Base-by-base conservation (phyloP, 2,888 invertebrate species). In the Cremastinae sp. region DNA sequence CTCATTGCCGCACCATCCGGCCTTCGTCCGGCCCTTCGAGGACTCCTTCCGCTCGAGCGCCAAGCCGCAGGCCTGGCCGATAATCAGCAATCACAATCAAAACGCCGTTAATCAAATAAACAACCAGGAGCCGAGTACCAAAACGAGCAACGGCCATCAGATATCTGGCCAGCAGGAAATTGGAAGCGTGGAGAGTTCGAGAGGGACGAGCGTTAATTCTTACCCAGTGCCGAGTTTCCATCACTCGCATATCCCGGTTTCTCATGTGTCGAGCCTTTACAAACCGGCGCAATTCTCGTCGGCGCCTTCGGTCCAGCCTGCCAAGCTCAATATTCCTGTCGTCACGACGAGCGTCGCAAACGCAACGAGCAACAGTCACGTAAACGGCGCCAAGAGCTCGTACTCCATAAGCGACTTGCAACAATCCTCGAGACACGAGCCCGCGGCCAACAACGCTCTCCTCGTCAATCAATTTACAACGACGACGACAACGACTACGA, bases 1-100 rank as follows among this genome's bases (percentile, higher is more conserved):
- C 28, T 45, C 64, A 38, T 7, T 41, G 7, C 14, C 64, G 1
- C 65, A 53, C 28, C 88, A 87, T 62, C 88, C 88, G 12, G 82
- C 87, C 8, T 90, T 90, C 68, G 90, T 90, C 16, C 83, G 90
- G 28, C 90, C 90, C 0, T 90, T 90, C 75, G 90, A 90, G 65
- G 90, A 90, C 65, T 88, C 86, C 2, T 88, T 89, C 77, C 84
- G 87, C 4, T 81, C 87, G n/a, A 82, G 85, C 14, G 84, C 84
- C n/a, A 87, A 87, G 20, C 81, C 84, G 0, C 86, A 84, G 16
- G 85, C 83, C 3, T 81, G 87, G 75, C 82, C 85, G 0, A 73
- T 84, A 20, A 65, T 84, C 12, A 85, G 84, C 73, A 86, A 80
- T 77, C 86, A 87, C 18, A 84, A 81, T 78, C 85, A 86, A 66